Percentiles rank a stretch among this genome's conserved stretches.
These are phyloP conservation scores for Agrochola circellaris DNA, from an alignment of 2,888 invertebrate genomes.

Conservation along the genomic window DNA sequence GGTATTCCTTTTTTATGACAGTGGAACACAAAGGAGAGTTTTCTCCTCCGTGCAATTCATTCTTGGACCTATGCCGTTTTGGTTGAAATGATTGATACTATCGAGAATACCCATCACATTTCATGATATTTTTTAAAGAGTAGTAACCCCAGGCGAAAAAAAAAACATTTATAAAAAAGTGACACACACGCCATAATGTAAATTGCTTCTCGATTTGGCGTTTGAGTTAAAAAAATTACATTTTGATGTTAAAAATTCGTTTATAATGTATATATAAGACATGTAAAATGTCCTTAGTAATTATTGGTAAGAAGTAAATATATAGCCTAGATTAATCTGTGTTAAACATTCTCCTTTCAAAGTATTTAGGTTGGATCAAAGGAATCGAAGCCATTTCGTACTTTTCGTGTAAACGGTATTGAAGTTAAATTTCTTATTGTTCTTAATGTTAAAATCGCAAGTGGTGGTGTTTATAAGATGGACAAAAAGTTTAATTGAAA, in stretches of 20 bases:
- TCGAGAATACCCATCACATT: conserved; percentile 40
- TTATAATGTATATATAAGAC: conserved; percentile 81
- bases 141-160: conserved; percentile 70
- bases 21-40: neutral
- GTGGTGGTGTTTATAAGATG: conserved; percentile 68
- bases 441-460: conserved; percentile 61
- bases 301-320: conserved; percentile 85
- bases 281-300: conserved; percentile 87
- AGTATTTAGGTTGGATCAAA: conserved; percentile 87
- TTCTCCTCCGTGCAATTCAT: neutral
- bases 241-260: conserved; percentile 83
- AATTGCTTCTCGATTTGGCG: conserved; percentile 90
- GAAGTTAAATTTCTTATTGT: conserved; percentile 72
- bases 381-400: conserved; percentile 89
- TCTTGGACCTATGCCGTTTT: neutral
- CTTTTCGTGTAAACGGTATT: conserved; percentile 79
- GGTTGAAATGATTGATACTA: neutral
- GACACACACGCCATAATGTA: conserved; percentile 91
- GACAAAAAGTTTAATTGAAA: conserved; percentile 71
- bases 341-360: conserved; percentile 72
- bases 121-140: conserved; percentile 19
- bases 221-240: conserved; percentile 86
- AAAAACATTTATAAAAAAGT: conserved; percentile 86
- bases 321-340: conserved; percentile 65
- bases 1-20: neutral